Base-by-base conservation (phyloP, 64 coral and sea anemone genomes). In the Exaiptasia diaphana region DNA sequence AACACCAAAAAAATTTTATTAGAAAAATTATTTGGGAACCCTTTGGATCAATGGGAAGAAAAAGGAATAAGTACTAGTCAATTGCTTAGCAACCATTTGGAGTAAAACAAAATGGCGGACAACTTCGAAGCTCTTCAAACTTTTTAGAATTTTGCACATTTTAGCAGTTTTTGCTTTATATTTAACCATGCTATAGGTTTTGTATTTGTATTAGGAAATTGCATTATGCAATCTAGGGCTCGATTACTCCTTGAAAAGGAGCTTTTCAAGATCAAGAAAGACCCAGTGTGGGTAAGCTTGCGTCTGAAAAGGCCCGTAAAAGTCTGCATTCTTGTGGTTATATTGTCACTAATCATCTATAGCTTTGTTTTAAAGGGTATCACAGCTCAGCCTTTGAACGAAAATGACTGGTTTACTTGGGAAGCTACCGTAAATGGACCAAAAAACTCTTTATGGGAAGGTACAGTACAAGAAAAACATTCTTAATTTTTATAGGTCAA, bases 391-490 rank as follows among this genome's bases (percentile, higher is more conserved):
- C 95, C 89, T 29, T 63, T 99, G 2, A 93, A 93, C 55, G 85
- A 93, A 24, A 90, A 81, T 71, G 80, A 99, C 33, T 79, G 91
- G 67, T 99, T 99, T 74, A 77, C 76, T 12, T 99, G 95, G 95
- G 95, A 99, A 86, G 95, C 85, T 18, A 86, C 68, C 15, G 44
- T 99, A 2, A 85, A 85, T 13, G 95, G 95, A 4, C 80, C 80
- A 60, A 99, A 99, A 53, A 90, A 99, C 68, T 92, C 85, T 7
- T 81, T 99, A 88, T 99, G 95, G 95, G 95, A 99, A 99, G 95
- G 95, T 99, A 71, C 14, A 13, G 38, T 34, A 2, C 29, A 12
- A 64, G n/a, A n/a, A n/a, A n/a, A n/a, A n/a, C n/a, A n/a, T n/a
- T n/a, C n/a, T n/a, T n/a, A n/a, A n/a, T n/a, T n/a, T n/a, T n/a